phyloP scores from a whole-genome alignment of 2,888 invertebrate genomes.

The Heteropelma amictum region DNA sequence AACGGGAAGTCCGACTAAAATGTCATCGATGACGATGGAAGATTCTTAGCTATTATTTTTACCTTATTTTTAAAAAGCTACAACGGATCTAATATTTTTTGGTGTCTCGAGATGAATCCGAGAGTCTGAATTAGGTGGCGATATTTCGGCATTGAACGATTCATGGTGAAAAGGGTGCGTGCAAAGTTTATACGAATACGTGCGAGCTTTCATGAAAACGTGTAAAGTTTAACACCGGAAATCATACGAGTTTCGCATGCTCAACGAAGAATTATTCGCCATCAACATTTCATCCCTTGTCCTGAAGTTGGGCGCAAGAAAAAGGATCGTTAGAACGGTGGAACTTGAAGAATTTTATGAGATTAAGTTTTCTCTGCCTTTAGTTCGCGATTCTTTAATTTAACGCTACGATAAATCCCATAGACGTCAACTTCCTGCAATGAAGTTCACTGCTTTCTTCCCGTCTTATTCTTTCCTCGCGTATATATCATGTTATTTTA shows the following conservation, averaged over 20 bases:
- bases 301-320: neutral
- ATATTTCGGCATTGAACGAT: too few relatives aligned
- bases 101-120: too few relatives aligned
- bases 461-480: neutral
- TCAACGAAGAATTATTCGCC: slow-evolving; percentile 65
- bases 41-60: too few relatives aligned
- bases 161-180: too few relatives aligned
- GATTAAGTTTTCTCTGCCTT: slow-evolving; percentile 65
- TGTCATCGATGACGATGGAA: too few relatives aligned
- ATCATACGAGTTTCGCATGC: neutral
- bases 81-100: too few relatives aligned
- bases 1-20: too few relatives aligned
- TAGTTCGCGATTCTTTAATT: slow-evolving; percentile 30
- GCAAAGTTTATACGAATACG: too few relatives aligned
- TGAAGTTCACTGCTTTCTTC: neutral
- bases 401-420: slow-evolving; percentile 29
- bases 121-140: too few relatives aligned
- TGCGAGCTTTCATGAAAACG: slow-evolving; percentile 54
- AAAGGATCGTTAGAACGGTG: neutral
- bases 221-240: slow-evolving; percentile 64
- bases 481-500: slow-evolving; percentile 33
- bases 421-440: neutral
- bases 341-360: slow-evolving; percentile 63
- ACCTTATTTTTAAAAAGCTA: too few relatives aligned
- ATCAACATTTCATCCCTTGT: slow-evolving; percentile 64